These are phyloP conservation scores for Drosophila parabipectinata DNA, from an alignment of 1,140 invertebrate species.

Conservation along the genomic window DNA sequence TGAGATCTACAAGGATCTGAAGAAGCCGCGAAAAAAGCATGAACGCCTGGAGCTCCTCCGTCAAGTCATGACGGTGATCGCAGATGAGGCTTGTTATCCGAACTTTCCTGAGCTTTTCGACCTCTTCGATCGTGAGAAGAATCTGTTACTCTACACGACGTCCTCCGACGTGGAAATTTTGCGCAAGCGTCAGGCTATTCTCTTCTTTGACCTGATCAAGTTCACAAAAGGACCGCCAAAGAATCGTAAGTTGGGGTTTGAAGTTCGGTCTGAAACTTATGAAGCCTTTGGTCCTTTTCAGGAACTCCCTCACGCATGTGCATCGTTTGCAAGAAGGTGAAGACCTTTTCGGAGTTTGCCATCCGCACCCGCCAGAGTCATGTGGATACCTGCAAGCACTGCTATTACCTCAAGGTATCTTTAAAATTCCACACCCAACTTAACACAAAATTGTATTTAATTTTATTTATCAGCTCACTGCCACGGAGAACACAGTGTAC, in stretches of 20 bases:
- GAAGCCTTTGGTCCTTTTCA: background rate
- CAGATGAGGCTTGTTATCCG: slow-evolving; percentile 70
- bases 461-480: slow-evolving; percentile 52
- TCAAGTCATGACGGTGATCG: slow-evolving; percentile 58
- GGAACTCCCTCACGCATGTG: slow-evolving; percentile 74
- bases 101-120: slow-evolving; percentile 76
- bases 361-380: slow-evolving; percentile 74
- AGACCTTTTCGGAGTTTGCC: slow-evolving; percentile 65
- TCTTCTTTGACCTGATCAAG: slow-evolving; percentile 79
- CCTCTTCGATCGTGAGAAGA: slow-evolving; percentile 77
- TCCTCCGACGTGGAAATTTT: slow-evolving; percentile 70
- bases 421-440: background rate
- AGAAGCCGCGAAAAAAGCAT: slow-evolving; percentile 49
- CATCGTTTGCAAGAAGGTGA: slow-evolving; percentile 77
- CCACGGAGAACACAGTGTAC: slow-evolving; percentile 82
- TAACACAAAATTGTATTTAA: background rate
- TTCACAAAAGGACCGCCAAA: slow-evolving; percentile 47
- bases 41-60: slow-evolving; percentile 61
- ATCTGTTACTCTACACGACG: slow-evolving; percentile 71
- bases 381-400: slow-evolving; percentile 80
- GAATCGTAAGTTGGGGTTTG: slow-evolving; percentile 38
- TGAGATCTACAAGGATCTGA: slow-evolving; percentile 84
- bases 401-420: slow-evolving; percentile 73
- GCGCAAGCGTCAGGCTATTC: slow-evolving; percentile 70
- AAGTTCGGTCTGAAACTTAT: background rate